phyloP scores from a whole-genome alignment of 2,797 vertebrate genomes.

The Buphagus erythrorhynchus region DNA sequence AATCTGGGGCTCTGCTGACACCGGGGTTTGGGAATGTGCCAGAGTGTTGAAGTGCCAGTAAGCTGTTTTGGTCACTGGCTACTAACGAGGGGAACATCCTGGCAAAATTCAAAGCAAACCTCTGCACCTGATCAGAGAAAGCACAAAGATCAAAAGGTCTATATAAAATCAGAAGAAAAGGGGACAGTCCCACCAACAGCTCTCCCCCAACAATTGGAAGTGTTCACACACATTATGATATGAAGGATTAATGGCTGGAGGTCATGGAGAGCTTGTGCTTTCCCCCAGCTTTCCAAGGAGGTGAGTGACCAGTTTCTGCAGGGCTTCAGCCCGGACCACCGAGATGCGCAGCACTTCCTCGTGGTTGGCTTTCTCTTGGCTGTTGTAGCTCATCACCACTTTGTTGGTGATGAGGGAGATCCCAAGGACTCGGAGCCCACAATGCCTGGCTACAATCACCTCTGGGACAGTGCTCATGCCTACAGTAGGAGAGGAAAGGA shows the following conservation, averaged over 20 bases:
- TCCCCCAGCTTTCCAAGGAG: conserved; percentile 28
- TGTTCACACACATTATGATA: rapidly evolving
- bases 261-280: neutral
- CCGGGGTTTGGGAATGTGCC: neutral
- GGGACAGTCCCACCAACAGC: neutral
- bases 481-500: neutral
- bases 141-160: neutral
- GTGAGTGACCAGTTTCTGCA: neutral
- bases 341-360: conserved; percentile 77
- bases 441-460: conserved; percentile 87
- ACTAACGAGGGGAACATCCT: neutral
- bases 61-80: neutral
- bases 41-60: neutral
- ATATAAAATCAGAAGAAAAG: neutral
- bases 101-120: neutral
- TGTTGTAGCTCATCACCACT: conserved; percentile 79
- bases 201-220: neutral
- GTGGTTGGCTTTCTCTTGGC: conserved; percentile 77
- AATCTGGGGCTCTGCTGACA: neutral
- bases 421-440: conserved; percentile 84
- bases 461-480: conserved; percentile 91
- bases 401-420: conserved; percentile 90
- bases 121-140: neutral
- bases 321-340: neutral
- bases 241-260: neutral